These are phyloP conservation scores for Cavia porcellus DNA, from an alignment of 2,113 vertebrate genomes.

Conservation along the genomic window DNA sequence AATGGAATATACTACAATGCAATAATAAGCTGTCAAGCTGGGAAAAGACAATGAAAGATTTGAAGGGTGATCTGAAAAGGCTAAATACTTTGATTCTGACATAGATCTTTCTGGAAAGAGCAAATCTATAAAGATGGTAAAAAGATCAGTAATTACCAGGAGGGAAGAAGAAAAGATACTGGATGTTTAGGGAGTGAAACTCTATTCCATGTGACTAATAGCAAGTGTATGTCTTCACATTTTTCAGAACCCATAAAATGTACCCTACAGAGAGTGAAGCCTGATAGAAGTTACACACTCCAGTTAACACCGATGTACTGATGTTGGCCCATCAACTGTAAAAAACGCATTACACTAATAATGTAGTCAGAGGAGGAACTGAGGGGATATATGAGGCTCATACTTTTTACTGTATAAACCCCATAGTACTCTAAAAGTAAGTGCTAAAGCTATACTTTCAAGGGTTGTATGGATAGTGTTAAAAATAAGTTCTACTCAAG, in stretches of 20 bases:
- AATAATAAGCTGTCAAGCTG: not conserved
- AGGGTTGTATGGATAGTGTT: too few relatives aligned
- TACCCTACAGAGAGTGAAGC: not conserved
- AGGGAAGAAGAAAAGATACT: not conserved
- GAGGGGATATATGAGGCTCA: not conserved
- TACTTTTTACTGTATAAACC: not conserved
- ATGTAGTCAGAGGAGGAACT: not conserved
- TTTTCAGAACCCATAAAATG: not conserved
- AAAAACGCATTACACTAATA: not conserved
- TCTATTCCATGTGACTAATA: not conserved
- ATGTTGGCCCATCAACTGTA: not conserved
- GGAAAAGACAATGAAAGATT: not conserved
- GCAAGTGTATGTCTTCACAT: not conserved
- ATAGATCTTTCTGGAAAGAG: not conserved
- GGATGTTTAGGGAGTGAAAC: not conserved
- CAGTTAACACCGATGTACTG: not conserved
- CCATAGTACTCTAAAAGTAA: not conserved
- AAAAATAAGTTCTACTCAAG: not conserved
- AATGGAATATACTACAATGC: not conserved
- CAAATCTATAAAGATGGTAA: not conserved
- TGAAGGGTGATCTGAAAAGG: not conserved
- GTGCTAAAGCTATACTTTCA: not conserved
- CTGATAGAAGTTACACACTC: not conserved
- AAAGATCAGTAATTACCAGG: not conserved
- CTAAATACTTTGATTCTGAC: not conserved